These are phyloP conservation scores for Pyrrhura leucotis DNA, from an alignment of 2,797 vertebrate species.

Conservation along the genomic window DNA sequence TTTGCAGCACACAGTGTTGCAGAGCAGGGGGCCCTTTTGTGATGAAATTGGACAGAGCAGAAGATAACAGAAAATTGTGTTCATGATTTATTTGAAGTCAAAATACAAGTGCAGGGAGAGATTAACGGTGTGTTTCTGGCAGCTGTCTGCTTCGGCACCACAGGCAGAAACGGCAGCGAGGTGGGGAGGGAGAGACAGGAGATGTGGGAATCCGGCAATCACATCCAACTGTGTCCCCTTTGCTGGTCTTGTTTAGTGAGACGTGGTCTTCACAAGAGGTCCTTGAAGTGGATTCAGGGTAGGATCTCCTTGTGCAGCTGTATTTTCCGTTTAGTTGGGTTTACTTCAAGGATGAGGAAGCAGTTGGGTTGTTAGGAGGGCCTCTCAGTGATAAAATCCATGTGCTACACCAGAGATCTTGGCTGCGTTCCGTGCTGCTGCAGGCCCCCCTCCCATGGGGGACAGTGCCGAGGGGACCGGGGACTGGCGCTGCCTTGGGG, in stretches of 20 bases:
- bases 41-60: background rate
- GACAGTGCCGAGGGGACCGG: background rate
- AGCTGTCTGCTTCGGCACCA: background rate
- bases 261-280: rapidly evolving
- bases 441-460: rapidly evolving
- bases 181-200: background rate
- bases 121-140: background rate
- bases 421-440: rapidly evolving
- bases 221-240: rapidly evolving
- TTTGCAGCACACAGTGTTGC: background rate
- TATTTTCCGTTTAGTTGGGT: rapidly evolving
- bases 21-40: background rate
- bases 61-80: background rate
- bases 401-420: too few species aligned
- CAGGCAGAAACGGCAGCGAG: background rate
- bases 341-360: background rate
- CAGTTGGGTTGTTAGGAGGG: background rate
- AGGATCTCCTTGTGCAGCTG: background rate
- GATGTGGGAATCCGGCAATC: rapidly evolving
- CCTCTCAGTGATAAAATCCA: rapidly evolving
- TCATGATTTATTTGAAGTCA: background rate
- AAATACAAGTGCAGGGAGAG: background rate
- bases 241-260: rapidly evolving
- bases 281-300: background rate
- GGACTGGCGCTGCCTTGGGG: rapidly evolving